Evolutionary conservation across 2,888 invertebrate species (phyloP).

Genomic region (Pogonocherus hispidulus): DNA sequence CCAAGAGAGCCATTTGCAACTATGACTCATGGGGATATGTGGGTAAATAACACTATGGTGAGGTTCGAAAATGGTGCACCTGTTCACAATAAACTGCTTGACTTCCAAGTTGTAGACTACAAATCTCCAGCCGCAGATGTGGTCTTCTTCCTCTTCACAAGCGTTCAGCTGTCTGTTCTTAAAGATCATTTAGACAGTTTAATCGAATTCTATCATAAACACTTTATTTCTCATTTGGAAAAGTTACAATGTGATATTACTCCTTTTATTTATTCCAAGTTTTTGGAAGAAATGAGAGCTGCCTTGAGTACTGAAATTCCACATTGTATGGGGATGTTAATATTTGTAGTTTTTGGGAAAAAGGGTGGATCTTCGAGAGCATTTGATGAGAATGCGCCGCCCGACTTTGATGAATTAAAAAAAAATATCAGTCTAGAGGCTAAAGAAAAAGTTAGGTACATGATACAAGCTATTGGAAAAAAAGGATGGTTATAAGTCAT

Average conservation of each 20-base stretch:
- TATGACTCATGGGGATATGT: conserved; percentile 66
- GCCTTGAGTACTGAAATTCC: neutral
- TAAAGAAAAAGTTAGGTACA: conserved; percentile 16
- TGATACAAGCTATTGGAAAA: neutral
- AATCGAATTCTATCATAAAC: conserved; percentile 22
- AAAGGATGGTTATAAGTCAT: conserved; percentile 20
- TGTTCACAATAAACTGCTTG: conserved; percentile 51
- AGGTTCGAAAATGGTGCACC: conserved; percentile 58
- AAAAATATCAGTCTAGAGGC: neutral
- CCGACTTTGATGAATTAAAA: conserved; percentile 1
- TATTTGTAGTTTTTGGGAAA: conserved; percentile 11
- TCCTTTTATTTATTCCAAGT: conserved; percentile 15
- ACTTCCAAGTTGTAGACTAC: conserved; percentile 54
- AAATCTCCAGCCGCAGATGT: conserved; percentile 54
- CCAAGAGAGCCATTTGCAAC: conserved; percentile 69
- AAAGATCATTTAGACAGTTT: conserved; percentile 25
- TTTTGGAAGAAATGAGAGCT: conserved; percentile 28
- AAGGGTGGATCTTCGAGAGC: neutral
- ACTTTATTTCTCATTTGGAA: conserved; percentile 19
- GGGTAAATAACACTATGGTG: conserved; percentile 72
- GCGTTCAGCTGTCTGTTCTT: conserved; percentile 21
- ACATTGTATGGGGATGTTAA: neutral
- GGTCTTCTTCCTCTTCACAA: conserved; percentile 55
- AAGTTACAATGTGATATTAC: conserved; percentile 14
- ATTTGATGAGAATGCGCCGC: neutral